A percentile compares a stretch with the other conserved stretches of the same genome.
Evolutionary conservation across 64 coral and sea anemone species (phyloP).

Genomic region (Actinia tenebrosa): DNA sequence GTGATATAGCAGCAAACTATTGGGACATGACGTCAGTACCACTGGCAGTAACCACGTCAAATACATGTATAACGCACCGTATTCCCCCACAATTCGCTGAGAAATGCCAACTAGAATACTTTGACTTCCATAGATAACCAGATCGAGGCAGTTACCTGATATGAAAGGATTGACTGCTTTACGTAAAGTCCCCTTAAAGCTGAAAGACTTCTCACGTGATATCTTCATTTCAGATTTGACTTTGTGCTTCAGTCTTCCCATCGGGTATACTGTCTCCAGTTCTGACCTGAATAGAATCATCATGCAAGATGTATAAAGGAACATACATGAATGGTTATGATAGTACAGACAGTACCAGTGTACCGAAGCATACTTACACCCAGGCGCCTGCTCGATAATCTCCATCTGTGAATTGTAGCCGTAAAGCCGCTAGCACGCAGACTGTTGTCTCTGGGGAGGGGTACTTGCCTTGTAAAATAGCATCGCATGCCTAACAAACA

Average conservation of each 20-base stretch:
- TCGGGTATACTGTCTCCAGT: slow-evolving; percentile 62
- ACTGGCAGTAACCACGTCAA: too few species aligned
- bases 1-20: too few species aligned
- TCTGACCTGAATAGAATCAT: slow-evolving; percentile 38
- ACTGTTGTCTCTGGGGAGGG: slow-evolving; percentile 88
- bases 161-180: slow-evolving; percentile 69
- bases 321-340: too few species aligned
- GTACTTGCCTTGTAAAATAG: slow-evolving; percentile 79
- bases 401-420: slow-evolving; percentile 91
- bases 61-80: too few species aligned
- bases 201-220: slow-evolving; percentile 35
- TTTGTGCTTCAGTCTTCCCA: slow-evolving; percentile 59
- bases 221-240: slow-evolving; percentile 40
- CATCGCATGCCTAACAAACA: slow-evolving; percentile 75
- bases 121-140: too few species aligned
- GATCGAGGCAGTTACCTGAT: slow-evolving; percentile 39
- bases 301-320: too few species aligned
- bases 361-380: slow-evolving; percentile 71
- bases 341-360: too few species aligned
- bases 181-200: slow-evolving; percentile 66
- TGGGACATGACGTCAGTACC: too few species aligned
- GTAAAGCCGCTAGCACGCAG: slow-evolving; percentile 70
- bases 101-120: too few species aligned
- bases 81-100: too few species aligned
- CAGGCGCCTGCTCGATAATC: slow-evolving; percentile 87